Conservation (phyloP, 2,797 vertebrate genomes). For the Odontamblyopus rebecca region DNA sequence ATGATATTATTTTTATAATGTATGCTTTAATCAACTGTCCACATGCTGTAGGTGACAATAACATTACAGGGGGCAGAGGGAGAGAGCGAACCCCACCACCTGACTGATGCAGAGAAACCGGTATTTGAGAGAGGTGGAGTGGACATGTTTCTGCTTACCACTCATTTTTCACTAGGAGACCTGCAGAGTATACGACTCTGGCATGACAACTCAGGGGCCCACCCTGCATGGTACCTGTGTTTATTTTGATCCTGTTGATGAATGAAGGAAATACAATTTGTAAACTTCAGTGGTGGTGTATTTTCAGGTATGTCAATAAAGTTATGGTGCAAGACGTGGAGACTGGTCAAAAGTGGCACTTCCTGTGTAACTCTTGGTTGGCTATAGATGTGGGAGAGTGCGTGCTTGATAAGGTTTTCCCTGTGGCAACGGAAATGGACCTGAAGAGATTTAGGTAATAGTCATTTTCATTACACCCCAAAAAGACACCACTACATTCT, state of each 20-base stretch:
- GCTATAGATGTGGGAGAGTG: conserved; percentile 89
- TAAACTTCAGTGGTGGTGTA: conserved; percentile 1
- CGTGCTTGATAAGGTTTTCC: conserved; percentile 87
- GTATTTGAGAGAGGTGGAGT: conserved; percentile 89
- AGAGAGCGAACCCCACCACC: conserved; percentile 92
- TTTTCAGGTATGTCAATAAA: conserved; percentile 88
- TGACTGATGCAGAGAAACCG: conserved; percentile 79
- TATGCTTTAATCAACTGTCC: neutral
- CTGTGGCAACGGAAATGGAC: conserved; percentile 88
- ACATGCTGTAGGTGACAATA: conserved; percentile 83
- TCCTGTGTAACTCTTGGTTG: conserved; percentile 95
- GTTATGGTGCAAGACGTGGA: conserved; percentile 88
- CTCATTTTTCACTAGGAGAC: conserved; percentile 90
- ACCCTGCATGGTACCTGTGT: conserved; percentile 83
- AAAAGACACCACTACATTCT: neutral
- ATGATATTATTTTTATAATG: neutral
- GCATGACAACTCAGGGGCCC: conserved; percentile 92
- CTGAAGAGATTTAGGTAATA: conserved; percentile 90
- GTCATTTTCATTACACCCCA: neutral
- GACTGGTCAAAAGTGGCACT: conserved; percentile 87
- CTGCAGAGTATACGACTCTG: conserved; percentile 87
- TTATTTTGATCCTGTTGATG: neutral
- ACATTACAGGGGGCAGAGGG: conserved; percentile 86
- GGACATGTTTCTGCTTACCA: conserved; percentile 90
- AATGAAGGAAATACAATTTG: neutral